A percentile compares a stretch with the other conserved stretches of the same genome.
phyloP scores from a whole-genome alignment of 2,113 vertebrate genomes.

The Anolis carolinensis region DNA sequence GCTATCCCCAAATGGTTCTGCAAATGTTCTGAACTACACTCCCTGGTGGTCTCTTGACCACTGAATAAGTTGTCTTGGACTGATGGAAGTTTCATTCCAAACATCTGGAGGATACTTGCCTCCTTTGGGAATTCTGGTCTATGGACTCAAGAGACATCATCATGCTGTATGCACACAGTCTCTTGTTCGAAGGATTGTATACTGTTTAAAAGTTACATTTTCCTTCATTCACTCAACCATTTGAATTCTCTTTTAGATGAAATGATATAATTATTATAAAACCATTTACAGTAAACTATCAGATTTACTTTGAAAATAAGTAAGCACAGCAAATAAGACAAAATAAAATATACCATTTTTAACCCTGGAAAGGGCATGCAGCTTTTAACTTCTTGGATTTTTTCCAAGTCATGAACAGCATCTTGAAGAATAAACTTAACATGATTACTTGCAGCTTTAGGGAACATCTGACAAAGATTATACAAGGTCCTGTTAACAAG shows the following conservation, averaged over 20 bases:
- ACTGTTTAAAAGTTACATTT: neutral
- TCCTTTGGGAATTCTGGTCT: neutral
- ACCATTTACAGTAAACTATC: neutral
- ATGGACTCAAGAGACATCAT: neutral
- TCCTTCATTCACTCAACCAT: neutral
- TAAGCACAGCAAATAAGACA: neutral
- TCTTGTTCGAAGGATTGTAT: neutral
- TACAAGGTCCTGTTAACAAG: slow-evolving; percentile 83
- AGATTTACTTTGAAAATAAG: neutral
- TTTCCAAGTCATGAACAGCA: slow-evolving; percentile 82
- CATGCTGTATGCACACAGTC: neutral
- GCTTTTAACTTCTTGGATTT: slow-evolving; percentile 83
- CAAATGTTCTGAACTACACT: too few relatives aligned
- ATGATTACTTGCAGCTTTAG: slow-evolving; percentile 78
- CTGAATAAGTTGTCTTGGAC: too few relatives aligned
- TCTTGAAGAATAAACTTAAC: slow-evolving; percentile 82
- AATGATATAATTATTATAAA: neutral
- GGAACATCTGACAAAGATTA: slow-evolving; percentile 90
- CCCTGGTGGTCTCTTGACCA: too few relatives aligned
- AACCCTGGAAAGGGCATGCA: slow-evolving; percentile 78
- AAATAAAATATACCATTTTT: slow-evolving; percentile 79
- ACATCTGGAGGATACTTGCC: too few relatives aligned
- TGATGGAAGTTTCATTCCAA: too few relatives aligned
- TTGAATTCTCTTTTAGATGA: neutral
- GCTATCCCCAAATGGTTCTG: too few relatives aligned